phyloP scores from a whole-genome alignment of 2,113 vertebrate genomes.

The Mixornis gularis region DNA sequence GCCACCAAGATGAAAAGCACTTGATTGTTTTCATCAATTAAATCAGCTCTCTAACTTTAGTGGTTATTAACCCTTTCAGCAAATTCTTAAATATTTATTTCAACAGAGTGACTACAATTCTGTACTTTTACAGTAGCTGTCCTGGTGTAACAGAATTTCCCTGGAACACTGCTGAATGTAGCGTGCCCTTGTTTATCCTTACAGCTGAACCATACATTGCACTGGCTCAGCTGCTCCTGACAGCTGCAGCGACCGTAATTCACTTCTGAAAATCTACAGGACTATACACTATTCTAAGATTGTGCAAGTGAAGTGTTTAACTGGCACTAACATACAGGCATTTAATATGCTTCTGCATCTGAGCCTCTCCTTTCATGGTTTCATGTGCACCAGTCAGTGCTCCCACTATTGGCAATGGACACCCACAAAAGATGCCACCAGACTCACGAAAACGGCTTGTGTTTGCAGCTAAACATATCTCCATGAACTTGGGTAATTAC shows the following conservation, averaged over 20 bases:
- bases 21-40: conserved; percentile 60
- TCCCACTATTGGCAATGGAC: neutral
- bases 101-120: neutral
- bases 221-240: conserved; percentile 15
- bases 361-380: neutral
- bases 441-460: accelerated
- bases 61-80: conserved; percentile 40
- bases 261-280: neutral
- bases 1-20: conserved; percentile 53
- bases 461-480: neutral
- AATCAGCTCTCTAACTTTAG: conserved; percentile 34
- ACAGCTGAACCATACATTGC: neutral
- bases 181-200: neutral
- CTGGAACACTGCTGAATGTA: neutral
- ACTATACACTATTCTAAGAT: neutral
- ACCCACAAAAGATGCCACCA: neutral
- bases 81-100: conserved; percentile 47
- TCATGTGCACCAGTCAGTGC: neutral
- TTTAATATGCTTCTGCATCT: neutral
- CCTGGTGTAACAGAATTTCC: neutral
- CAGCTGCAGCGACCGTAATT: conserved; percentile 6
- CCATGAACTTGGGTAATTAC: neutral
- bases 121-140: neutral
- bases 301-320: neutral
- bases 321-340: neutral